Evolutionary conservation across 2,797 vertebrate genomes (phyloP), one percentile per base, ranked within the genome.

Genomic region (Siniperca undulata): DNA sequence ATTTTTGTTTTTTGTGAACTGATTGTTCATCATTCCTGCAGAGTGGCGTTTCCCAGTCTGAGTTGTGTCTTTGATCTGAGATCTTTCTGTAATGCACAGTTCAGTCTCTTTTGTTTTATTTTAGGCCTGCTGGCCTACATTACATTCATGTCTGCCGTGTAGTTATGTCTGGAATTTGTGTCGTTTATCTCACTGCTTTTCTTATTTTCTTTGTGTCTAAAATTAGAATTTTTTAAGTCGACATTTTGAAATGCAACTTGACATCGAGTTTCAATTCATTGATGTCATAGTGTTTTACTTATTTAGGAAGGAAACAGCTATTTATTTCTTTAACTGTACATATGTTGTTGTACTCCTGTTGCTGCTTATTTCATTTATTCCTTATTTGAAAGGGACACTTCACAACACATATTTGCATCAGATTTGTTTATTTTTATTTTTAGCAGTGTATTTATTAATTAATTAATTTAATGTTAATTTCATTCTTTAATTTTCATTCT

Each of bases 151-250:
- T 70, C 44, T 84, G 80, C 75, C 40, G 55, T 22, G 66, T 1
- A 74, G 74, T 64, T 76, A 75, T 85, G 81, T 64, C 42, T 74
- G 83, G 85, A 87, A 86, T 85, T 64, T 53, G 42, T 9, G 14
- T 59, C 14, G 2, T 68, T 68, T 24, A 11, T 62, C n/a, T 44
- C 48, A 7, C 44, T 19, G 55, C 55, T 68, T 36, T 68, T 36
- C 61, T 61, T 70, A n/a, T 59, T 40, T 22, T 24, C 34, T 56
- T 68, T 52, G 34, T 42, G 6, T 46, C 24, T 44, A 10, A 72
- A 53, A 53, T 56, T 3, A 71, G 4, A 10, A 30, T 5, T 12
- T 12, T 48, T 11, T 14, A 34, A 20, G 10, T 34, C 7, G 9
- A 17, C 10, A 16, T 44, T 30, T 12, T 78, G 3, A 68, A 56